Conservation (phyloP, 2,888 invertebrate genomes). For the Drosophila leonis region DNA sequence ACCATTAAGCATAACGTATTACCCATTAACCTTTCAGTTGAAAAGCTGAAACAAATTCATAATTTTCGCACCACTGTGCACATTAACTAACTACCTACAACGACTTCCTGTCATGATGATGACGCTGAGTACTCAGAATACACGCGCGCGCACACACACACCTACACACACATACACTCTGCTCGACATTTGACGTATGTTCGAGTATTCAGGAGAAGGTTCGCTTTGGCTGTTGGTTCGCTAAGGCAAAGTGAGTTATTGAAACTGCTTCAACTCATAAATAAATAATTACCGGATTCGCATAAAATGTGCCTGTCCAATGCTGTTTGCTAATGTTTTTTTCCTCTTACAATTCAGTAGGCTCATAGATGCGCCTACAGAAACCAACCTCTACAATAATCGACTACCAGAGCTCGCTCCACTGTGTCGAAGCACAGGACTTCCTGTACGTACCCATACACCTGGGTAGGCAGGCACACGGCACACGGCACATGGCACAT, state of each 20-base stretch:
- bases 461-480: slow-evolving; percentile 25
- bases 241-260: slow-evolving; percentile 81
- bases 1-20: slow-evolving; percentile 26
- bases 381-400: slow-evolving; percentile 3
- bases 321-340: slow-evolving; percentile 65
- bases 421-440: slow-evolving; percentile 13
- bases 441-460: slow-evolving; percentile 43
- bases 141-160: slow-evolving; percentile 22
- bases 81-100: slow-evolving; percentile 80
- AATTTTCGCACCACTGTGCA: slow-evolving; percentile 80
- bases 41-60: slow-evolving; percentile 56
- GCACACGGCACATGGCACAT: background rate
- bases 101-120: slow-evolving; percentile 74
- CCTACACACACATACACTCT: slow-evolving; percentile 1
- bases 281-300: slow-evolving; percentile 84
- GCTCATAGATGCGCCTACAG: slow-evolving; percentile 20
- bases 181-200: slow-evolving; percentile 66
- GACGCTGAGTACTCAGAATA: slow-evolving; percentile 35
- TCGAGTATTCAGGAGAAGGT: slow-evolving; percentile 7
- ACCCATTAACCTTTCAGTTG: slow-evolving; percentile 43
- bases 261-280: slow-evolving; percentile 84
- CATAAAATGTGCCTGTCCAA: slow-evolving; percentile 70
- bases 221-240: slow-evolving; percentile 17
- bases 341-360: slow-evolving; percentile 31
- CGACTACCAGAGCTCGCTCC: slow-evolving; percentile 1